Evolutionary conservation across 2,888 invertebrate species (phyloP).

Genomic region (Tenthredo scrophulariae): DNA sequence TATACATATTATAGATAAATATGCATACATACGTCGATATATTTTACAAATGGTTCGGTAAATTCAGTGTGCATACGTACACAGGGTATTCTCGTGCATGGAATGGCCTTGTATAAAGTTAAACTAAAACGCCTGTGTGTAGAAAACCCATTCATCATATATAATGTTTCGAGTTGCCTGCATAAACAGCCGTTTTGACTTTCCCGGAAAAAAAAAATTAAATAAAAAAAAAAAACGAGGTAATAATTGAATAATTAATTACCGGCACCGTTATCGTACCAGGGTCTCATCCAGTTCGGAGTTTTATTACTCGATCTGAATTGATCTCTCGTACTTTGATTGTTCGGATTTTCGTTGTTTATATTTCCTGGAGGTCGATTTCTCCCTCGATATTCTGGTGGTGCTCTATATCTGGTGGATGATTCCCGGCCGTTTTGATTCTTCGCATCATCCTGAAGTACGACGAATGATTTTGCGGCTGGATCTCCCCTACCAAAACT

Average conservation of each 20-base stretch:
- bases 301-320: conserved; percentile 70
- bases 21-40: neutral
- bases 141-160: too few species aligned
- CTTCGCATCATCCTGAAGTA: conserved; percentile 61
- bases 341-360: conserved; percentile 50
- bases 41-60: too few species aligned
- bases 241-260: conserved; percentile 32
- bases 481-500: conserved; percentile 68
- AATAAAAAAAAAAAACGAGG: neutral
- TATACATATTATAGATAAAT: neutral
- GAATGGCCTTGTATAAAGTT: neutral
- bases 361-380: conserved; percentile 61
- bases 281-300: conserved; percentile 79
- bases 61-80: too few species aligned
- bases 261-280: conserved; percentile 76
- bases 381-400: conserved; percentile 45
- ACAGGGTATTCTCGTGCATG: neutral
- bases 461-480: conserved; percentile 68
- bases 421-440: conserved; percentile 53
- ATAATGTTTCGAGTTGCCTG: too few species aligned
- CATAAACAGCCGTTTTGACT: neutral
- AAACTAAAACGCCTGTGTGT: too few species aligned
- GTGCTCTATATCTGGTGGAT: conserved; percentile 63
- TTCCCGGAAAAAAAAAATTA: neutral
- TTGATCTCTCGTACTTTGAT: conserved; percentile 56